A percentile compares a stretch with the other conserved stretches of the same genome.
Evolutionary conservation across 2,888 invertebrate genomes (phyloP).

Genomic region (Archips xylosteana): DNA sequence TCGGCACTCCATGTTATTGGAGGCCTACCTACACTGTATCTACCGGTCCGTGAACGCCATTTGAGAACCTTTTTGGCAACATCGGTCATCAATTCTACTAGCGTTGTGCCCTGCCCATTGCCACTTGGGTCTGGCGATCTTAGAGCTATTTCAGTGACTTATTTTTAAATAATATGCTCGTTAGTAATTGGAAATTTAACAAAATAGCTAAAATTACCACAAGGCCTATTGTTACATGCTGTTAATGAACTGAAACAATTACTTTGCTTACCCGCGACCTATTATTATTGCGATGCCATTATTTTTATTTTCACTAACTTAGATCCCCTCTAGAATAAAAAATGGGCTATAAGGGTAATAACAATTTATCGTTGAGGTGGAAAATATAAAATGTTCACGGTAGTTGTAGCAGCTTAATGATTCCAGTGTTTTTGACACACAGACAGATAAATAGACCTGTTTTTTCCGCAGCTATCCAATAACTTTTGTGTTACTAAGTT

Average conservation of each 20-base stretch:
- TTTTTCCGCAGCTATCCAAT: constrained; percentile 33
- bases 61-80: too few relatives aligned
- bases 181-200: background rate
- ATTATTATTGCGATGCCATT: too few relatives aligned
- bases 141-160: too few relatives aligned
- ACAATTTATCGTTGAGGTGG: constrained; percentile 4
- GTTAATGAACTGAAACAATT: too few relatives aligned
- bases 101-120: too few relatives aligned
- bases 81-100: too few relatives aligned
- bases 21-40: too few relatives aligned
- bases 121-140: too few relatives aligned
- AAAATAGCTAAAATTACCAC: background rate
- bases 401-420: background rate
- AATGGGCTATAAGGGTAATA: constrained; percentile 14
- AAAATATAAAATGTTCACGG: constrained; percentile 23
- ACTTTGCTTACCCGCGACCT: too few relatives aligned
- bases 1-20: too few relatives aligned
- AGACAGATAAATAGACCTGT: constrained; percentile 29
- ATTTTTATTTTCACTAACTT: background rate
- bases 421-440: constrained; percentile 31
- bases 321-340: constrained; percentile 5
- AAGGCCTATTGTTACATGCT: background rate
- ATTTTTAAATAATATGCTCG: background rate
- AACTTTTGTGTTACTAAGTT: constrained; percentile 25
- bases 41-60: too few relatives aligned